Evolutionary conservation across 2,888 invertebrate genomes (phyloP), one percentile per base, ranked within the genome.

Genomic region (Calephelis perditalis): DNA sequence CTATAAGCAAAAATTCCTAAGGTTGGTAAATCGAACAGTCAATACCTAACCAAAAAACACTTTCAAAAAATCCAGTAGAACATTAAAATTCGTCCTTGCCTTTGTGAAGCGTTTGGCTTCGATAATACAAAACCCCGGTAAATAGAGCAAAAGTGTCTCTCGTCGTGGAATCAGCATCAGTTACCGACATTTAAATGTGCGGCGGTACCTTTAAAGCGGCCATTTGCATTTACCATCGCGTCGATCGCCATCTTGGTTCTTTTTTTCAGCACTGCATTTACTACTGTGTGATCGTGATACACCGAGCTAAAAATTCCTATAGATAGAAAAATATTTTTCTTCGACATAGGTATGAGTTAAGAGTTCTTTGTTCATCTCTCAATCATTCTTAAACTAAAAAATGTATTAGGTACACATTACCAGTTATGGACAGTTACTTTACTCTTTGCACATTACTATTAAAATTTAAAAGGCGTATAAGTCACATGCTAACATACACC

Each of bases 221-320:
- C 81, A 87, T 88, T 88, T 87, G 87, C 88, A 87, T 87, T 77
- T 73, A 77, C 79, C 81, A 82, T 84, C 83, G 84, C 83, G 83
- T 79, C 79, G 84, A 81, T 80, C 84, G 78, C 79, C 83, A 79
- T 83, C 75, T 82, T 85, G 76, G 49, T 75, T 65, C 75, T 72
- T 81, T 86, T 84, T 81, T 73, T 76, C 77, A 76, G 76, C 77
- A 78, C 73, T 73, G 73, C 72, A 70, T 49, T 70, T 74, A 71
- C 65, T 65, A 59, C 56, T 62, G 52, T 58, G 35, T 37, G 62
- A n/a, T 54, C 8, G 46, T 58, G 36, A 37, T 57, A 49, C 57
- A 65, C 63, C 63, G 57, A 46, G 55, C 40, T 8, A 9, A 46
- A 40, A 6, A 40, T 40, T 40, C 40, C 8, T 40, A 40, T 5